Evolutionary conservation across 2,113 vertebrate species (phyloP).

Genomic region (Takifugu flavidus): DNA sequence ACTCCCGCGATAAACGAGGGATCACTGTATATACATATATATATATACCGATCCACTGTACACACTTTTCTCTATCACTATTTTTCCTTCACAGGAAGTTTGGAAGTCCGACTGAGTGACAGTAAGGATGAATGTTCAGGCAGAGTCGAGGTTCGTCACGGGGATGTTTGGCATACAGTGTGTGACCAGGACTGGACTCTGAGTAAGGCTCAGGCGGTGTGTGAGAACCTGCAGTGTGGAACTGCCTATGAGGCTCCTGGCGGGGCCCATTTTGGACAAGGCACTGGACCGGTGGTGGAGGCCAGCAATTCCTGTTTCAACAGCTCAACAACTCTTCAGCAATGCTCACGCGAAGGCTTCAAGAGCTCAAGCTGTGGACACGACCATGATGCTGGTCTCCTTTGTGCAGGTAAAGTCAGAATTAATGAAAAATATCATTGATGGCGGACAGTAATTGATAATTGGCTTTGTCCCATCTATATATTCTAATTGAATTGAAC

Average conservation of each 20-base stretch:
- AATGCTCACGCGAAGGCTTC: constrained; percentile 50
- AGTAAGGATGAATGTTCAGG: constrained; percentile 53
- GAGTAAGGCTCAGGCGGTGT: constrained; percentile 55
- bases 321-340: constrained; percentile 29
- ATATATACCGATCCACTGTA: not conserved
- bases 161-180: constrained; percentile 55
- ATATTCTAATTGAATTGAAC: not conserved
- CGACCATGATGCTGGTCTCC: constrained; percentile 29
- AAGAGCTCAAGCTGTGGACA: constrained; percentile 37
- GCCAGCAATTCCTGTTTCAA: constrained; percentile 44
- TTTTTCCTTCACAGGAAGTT: constrained; percentile 35
- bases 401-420: constrained; percentile 54
- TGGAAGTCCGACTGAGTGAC: constrained; percentile 45
- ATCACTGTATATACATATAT: no score
- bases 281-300: constrained; percentile 44
- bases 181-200: constrained; percentile 62
- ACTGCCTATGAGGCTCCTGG: not conserved
- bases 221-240: constrained; percentile 58
- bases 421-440: not conserved
- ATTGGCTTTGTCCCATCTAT: not conserved
- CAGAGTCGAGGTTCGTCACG: constrained; percentile 62
- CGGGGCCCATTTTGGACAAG: constrained; percentile 36
- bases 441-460: not conserved
- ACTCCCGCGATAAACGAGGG: no score
- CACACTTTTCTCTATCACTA: not conserved